Evolutionary conservation across 2,888 invertebrate species (phyloP), one percentile per base, ranked within the genome.

Genomic region (Resseliella maxima): DNA sequence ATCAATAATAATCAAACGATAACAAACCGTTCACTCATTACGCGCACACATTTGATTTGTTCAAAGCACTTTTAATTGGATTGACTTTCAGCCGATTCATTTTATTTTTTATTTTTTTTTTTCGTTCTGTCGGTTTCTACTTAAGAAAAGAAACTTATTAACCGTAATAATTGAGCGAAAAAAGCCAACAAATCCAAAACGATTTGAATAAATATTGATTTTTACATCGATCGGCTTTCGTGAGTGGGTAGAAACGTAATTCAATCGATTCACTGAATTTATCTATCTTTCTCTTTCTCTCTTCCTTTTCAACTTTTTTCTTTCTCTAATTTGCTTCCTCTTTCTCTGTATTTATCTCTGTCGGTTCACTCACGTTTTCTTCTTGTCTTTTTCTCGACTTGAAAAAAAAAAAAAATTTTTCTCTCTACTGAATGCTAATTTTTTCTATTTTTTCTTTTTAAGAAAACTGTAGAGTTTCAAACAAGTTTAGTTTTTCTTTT

Each of bases 31-130:
- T 72, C 72, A 72, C 72, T 72, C 31, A 72, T 3, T 72, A 12
- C 31, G n/a, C n/a, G n/a, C n/a, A n/a, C n/a, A n/a, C n/a, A n/a
- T n/a, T n/a, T 72, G 27, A 72, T 72, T 27, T 1, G 1, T 31
- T 72, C 31, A 24, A n/a, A n/a, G 2, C 3, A 41, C 41, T 50
- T 59, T 59, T 24, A 59, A 59, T 59, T 59, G 59, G 59, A 59
- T 59, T 59, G 59, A 59, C 27, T 59, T 31, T 72, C 72, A 72
- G 72, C 18, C 72, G 27, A 31, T 31, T 72, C 72, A 72, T 72
- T 72, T 18, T 15, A 15, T 50, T 27, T 72, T 72, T 35, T 8
- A 31, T 15, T n/a, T n/a, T n/a, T n/a, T n/a, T n/a, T n/a, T n/a
- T n/a, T n/a, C n/a, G n/a, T n/a, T n/a, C n/a, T n/a, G n/a, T n/a